Conservation (phyloP, 2,113 vertebrate species). For the Rhadina sibilatrix region DNA sequence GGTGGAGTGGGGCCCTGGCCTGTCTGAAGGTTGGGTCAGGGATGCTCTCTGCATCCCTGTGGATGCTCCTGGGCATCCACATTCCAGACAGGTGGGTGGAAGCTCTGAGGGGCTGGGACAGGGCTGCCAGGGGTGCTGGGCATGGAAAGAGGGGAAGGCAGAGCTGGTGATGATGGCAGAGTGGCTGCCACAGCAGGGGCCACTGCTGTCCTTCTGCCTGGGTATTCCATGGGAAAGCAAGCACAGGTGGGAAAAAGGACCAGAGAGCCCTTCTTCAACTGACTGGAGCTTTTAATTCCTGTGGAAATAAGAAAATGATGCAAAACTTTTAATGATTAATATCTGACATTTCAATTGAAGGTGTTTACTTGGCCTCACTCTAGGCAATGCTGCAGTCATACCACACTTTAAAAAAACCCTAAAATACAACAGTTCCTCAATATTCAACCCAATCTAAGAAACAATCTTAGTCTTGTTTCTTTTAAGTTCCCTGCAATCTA, state of each 20-base stretch:
- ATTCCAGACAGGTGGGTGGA: not conserved
- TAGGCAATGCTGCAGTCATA: not conserved
- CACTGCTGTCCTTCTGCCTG: not conserved
- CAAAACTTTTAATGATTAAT: not conserved
- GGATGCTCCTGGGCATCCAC: not conserved
- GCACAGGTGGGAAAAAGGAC: not conserved
- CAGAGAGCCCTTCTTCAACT: not conserved
- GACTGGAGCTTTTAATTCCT: not conserved
- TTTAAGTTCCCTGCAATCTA: not conserved
- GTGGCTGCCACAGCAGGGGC: not conserved
- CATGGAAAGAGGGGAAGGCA: rapidly evolving
- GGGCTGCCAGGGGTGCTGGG: not conserved
- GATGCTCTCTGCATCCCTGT: not conserved
- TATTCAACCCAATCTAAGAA: not conserved
- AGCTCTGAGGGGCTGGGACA: not conserved
- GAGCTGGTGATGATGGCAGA: not conserved
- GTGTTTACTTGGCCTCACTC: not conserved
- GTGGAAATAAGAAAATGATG: not conserved
- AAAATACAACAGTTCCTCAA: not conserved
- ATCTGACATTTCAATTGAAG: not conserved
- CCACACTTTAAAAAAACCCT: rapidly evolving
- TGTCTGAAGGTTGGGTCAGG: not conserved
- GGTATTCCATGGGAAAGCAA: not conserved
- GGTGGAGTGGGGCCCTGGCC: not conserved
- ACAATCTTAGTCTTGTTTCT: no score